phyloP scores from a whole-genome alignment of 2,797 vertebrate genomes.

The Helostoma temminkii region DNA sequence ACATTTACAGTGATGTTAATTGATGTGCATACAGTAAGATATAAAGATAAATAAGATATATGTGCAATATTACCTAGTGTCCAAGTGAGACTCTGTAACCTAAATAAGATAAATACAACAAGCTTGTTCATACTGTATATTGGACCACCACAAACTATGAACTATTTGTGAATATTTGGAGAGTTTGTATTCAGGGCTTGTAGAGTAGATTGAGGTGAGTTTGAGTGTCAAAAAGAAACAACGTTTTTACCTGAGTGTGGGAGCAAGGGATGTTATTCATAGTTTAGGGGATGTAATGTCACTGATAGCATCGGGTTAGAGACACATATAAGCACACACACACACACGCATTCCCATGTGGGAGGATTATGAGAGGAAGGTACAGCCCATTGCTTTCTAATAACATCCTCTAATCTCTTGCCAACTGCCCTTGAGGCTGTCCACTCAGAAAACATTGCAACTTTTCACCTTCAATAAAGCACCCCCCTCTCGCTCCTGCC shows the following conservation, averaged over 20 bases:
- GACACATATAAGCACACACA: slow-evolving; percentile 35
- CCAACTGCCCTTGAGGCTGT: slow-evolving; percentile 78
- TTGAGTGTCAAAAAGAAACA: slow-evolving; percentile 33
- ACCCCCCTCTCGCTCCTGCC: slow-evolving; percentile 48
- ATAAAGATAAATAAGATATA: too few species aligned
- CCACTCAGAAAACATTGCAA: slow-evolving; percentile 80
- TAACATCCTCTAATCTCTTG: slow-evolving; percentile 82
- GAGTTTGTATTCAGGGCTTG: neutral
- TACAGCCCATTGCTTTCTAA: slow-evolving; percentile 84
- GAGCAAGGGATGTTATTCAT: slow-evolving; percentile 43
- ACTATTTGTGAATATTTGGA: neutral
- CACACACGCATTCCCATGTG: slow-evolving; percentile 39
- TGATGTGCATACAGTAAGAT: too few species aligned
- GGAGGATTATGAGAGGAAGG: slow-evolving; percentile 77
- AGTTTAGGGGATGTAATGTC: slow-evolving; percentile 60
- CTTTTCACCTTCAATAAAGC: slow-evolving; percentile 81
- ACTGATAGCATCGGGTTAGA: slow-evolving; percentile 60
- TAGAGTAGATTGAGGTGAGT: slow-evolving; percentile 10
- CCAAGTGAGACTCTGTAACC: too few species aligned
- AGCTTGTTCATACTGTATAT: neutral
- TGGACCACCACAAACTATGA: neutral
- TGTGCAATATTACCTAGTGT: too few species aligned
- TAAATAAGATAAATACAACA: neutral
- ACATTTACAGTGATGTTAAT: too few species aligned
- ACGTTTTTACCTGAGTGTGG: slow-evolving; percentile 45